These are phyloP conservation scores for Caenorhabditis sinica DNA, from an alignment of 2,888 invertebrate genomes.

Conservation along the genomic window DNA sequence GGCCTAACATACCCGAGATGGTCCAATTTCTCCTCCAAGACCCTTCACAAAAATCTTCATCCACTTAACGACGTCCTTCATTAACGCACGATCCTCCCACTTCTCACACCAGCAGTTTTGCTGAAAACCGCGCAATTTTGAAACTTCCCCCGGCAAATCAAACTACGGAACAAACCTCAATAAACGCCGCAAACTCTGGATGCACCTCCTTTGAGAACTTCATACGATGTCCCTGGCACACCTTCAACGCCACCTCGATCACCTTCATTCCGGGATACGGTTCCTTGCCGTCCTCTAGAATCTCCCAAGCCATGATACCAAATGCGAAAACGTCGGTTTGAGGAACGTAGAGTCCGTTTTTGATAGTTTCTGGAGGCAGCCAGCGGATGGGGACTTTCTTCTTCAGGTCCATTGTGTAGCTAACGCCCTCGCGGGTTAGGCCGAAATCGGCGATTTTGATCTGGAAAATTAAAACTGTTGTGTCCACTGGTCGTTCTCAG, in stretches of 20 bases:
- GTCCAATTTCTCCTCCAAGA: conserved; percentile 19
- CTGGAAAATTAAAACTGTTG: neutral
- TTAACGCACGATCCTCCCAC: conserved; percentile 7
- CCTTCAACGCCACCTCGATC: conserved; percentile 29
- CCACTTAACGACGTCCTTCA: conserved; percentile 40
- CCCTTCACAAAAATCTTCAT: conserved; percentile 14
- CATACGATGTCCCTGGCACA: conserved; percentile 21
- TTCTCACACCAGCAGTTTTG: conserved; percentile 30
- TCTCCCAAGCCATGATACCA: conserved; percentile 65
- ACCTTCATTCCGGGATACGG: conserved; percentile 54
- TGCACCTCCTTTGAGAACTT: conserved; percentile 60
- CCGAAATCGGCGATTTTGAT: conserved; percentile 71
- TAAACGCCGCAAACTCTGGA: conserved; percentile 33
- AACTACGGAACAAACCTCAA: neutral
- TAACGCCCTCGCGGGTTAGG: conserved; percentile 49
- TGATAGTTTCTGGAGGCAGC: conserved; percentile 68
- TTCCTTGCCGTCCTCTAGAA: conserved; percentile 56
- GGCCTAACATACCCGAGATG: too few relatives aligned
- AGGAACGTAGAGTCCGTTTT: conserved; percentile 43
- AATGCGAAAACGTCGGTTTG: conserved; percentile 70
- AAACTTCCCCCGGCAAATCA: neutral
- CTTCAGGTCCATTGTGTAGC: conserved; percentile 61
- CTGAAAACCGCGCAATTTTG: too few relatives aligned
- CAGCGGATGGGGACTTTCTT: conserved; percentile 70
- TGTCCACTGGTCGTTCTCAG: too few relatives aligned